A percentile compares a stretch with the other conserved stretches of the same genome.
phyloP scores from a whole-genome alignment of 2,888 invertebrate genomes.

The Callosobruchus maculatus region DNA sequence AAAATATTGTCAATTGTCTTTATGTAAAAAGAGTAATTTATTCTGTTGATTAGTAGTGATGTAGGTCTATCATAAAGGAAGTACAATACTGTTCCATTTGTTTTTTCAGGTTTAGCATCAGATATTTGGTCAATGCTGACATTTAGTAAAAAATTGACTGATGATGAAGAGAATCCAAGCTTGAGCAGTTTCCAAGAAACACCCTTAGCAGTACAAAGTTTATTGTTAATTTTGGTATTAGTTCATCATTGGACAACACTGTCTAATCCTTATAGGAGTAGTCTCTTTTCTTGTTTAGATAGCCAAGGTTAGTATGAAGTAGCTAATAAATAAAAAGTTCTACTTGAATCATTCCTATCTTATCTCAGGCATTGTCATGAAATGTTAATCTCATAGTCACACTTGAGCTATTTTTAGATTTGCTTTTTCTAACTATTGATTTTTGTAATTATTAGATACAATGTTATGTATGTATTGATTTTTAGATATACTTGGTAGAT shows the following conservation, averaged over 20 bases:
- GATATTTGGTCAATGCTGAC: constrained; percentile 80
- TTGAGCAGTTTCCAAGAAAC: constrained; percentile 51
- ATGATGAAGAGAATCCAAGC: constrained; percentile 30
- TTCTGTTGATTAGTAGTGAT: too few relatives aligned
- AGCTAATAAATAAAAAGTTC: background rate
- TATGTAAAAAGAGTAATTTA: too few relatives aligned
- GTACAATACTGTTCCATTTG: too few relatives aligned
- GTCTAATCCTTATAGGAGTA: constrained; percentile 82
- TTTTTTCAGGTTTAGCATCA: constrained; percentile 50
- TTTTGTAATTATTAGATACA: too few relatives aligned
- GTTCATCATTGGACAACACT: constrained; percentile 84
- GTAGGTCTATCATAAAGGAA: too few relatives aligned
- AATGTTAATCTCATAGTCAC: too few relatives aligned
- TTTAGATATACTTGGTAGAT: too few relatives aligned
- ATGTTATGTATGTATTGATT: too few relatives aligned
- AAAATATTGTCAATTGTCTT: too few relatives aligned
- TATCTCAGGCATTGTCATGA: background rate
- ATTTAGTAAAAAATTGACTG: constrained; percentile 53
- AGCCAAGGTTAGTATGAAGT: constrained; percentile 59
- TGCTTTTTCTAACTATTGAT: background rate
- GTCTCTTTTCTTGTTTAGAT: constrained; percentile 79
- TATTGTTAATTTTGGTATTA: constrained; percentile 80
- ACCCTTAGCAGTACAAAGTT: constrained; percentile 86
- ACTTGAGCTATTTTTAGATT: too few relatives aligned
- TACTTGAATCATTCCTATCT: background rate